Conservation (phyloP, 2,888 invertebrate genomes). For the Epinotia bilunana region DNA sequence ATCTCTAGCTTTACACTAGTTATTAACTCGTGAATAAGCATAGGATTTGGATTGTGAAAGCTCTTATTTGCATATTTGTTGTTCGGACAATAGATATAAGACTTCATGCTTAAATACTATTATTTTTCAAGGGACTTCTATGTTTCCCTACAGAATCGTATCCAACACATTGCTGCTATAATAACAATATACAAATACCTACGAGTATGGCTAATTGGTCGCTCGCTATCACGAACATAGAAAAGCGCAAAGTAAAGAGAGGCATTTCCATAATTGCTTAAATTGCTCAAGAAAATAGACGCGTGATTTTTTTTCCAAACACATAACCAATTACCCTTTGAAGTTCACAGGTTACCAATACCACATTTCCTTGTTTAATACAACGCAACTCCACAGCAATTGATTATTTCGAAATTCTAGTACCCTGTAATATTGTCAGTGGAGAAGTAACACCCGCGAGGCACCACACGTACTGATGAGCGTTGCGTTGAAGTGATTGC, state of each 20-base stretch:
- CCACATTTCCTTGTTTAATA: slow-evolving; percentile 40
- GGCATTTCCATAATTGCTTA: slow-evolving; percentile 19
- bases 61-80: slow-evolving; percentile 41
- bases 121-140: background rate
- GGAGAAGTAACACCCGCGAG: slow-evolving; percentile 51
- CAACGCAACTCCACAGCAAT: slow-evolving; percentile 43
- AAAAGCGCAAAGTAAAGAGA: slow-evolving; percentile 6
- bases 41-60: slow-evolving; percentile 44
- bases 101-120: background rate
- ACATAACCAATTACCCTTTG: slow-evolving; percentile 18
- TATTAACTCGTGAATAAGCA: slow-evolving; percentile 52
- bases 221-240: background rate
- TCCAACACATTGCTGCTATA: background rate
- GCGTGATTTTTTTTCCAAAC: slow-evolving; percentile 14
- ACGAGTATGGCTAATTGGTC: background rate
- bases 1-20: slow-evolving; percentile 59
- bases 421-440: slow-evolving; percentile 42
- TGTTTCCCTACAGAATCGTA: background rate
- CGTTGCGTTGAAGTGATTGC: slow-evolving; percentile 71
- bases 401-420: slow-evolving; percentile 42
- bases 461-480: slow-evolving; percentile 61
- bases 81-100: slow-evolving; percentile 4
- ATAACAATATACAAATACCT: background rate
- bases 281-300: slow-evolving; percentile 17
- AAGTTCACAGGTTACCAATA: slow-evolving; percentile 42